phyloP scores from a whole-genome alignment of 2,888 invertebrate genomes.

The Mellilla xanthometata region DNA sequence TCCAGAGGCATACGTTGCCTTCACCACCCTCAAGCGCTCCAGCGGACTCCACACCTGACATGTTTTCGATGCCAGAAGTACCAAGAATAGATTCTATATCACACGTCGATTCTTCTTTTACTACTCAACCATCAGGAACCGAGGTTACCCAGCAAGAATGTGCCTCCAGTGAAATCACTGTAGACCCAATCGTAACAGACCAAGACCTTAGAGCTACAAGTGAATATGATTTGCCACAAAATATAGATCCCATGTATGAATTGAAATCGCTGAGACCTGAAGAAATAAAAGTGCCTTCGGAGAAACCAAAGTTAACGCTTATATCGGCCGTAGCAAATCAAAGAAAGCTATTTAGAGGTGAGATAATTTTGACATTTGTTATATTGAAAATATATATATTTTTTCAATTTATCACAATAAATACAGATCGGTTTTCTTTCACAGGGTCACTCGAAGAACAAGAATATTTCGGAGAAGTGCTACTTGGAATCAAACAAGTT shows the following conservation, averaged over 20 bases:
- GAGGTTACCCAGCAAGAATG: conserved; percentile 35
- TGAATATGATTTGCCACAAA: conserved; percentile 56
- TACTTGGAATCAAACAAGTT: conserved; percentile 90
- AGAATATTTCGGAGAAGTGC: conserved; percentile 91
- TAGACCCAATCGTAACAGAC: conserved; percentile 38
- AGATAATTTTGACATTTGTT: not conserved
- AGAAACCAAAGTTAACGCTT: conserved; percentile 80
- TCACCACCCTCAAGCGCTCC: conserved; percentile 87
- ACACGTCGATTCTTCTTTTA: conserved; percentile 37
- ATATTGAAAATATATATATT: not conserved
- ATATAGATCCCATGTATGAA: conserved; percentile 58
- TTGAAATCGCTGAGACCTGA: conserved; percentile 72
- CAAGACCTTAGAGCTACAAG: conserved; percentile 51
- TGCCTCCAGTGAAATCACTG: conserved; percentile 43
- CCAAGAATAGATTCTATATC: conserved; percentile 32
- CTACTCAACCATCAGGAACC: conserved; percentile 29
- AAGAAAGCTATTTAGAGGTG: conserved; percentile 82
- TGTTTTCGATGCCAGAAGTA: conserved; percentile 64
- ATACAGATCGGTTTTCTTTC: conserved; percentile 36
- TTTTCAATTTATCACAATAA: conserved; percentile 5
- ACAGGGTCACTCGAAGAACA: conserved; percentile 87
- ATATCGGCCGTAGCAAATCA: conserved; percentile 84
- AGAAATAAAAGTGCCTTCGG: conserved; percentile 78
- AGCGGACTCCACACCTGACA: conserved; percentile 53
- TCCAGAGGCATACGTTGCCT: conserved; percentile 91